phyloP scores from a whole-genome alignment of 1,140 invertebrate species.

The Lordiphosa clarofinis region DNA sequence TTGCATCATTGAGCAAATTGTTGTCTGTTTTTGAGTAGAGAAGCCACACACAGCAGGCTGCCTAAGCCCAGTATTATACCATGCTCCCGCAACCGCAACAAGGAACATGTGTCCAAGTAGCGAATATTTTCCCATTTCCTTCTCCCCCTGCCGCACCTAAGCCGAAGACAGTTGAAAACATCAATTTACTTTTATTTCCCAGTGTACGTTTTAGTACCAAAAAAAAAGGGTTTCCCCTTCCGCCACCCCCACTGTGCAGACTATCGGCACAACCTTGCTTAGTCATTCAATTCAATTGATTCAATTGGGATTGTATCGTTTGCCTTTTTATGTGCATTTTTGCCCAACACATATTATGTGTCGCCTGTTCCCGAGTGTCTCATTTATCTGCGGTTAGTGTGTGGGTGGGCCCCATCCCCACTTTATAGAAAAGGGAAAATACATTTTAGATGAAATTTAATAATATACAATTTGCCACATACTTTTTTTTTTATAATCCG shows the following conservation, averaged over 20 bases:
- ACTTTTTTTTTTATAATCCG: constrained; percentile 49
- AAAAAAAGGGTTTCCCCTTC: constrained; percentile 5
- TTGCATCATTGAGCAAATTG: constrained; percentile 67
- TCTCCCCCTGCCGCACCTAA: background rate
- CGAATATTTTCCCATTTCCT: background rate
- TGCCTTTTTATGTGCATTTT: background rate
- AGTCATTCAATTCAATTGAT: constrained; percentile 74
- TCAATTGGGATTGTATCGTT: constrained; percentile 73
- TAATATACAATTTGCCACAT: constrained; percentile 38
- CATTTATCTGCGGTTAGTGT: constrained; percentile 68
- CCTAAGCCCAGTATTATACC: constrained; percentile 20
- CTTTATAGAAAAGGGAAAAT: constrained; percentile 15
- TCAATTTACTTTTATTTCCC: constrained; percentile 71
- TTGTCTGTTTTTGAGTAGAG: constrained; percentile 21
- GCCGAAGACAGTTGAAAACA: constrained; percentile 60
- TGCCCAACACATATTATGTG: constrained; percentile 8
- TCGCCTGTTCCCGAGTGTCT: constrained; percentile 58
- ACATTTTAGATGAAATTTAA: constrained; percentile 54
- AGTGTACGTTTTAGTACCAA: constrained; percentile 27
- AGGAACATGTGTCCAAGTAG: constrained; percentile 33
- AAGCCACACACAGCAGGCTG: constrained; percentile 21
- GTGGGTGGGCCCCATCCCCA: constrained; percentile 5
- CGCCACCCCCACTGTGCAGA: background rate
- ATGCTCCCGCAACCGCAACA: constrained; percentile 28
- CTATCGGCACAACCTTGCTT: constrained; percentile 46